A percentile compares a stretch with the other conserved stretches of the same genome.
Evolutionary conservation across 2,113 vertebrate species (phyloP).

Genomic region (Micronycteris hirsuta): DNA sequence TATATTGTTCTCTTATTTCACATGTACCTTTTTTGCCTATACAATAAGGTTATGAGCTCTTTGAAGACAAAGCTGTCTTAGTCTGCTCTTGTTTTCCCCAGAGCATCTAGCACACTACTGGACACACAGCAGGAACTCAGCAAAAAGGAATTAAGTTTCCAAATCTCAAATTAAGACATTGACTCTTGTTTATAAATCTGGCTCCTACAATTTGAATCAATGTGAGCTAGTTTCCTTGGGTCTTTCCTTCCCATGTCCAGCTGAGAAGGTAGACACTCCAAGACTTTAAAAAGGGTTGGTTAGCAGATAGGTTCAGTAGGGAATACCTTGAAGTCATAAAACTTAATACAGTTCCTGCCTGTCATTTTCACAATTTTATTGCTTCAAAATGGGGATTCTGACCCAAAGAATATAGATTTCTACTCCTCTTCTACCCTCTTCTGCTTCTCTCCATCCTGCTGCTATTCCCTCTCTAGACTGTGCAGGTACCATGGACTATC

Average conservation of each 20-base stretch:
- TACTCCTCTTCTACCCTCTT: not conserved
- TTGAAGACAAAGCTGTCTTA: not conserved
- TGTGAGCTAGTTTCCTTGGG: not conserved
- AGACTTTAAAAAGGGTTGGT: not conserved
- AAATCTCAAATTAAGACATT: constrained; percentile 26
- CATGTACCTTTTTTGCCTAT: not conserved
- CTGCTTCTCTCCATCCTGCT: not conserved
- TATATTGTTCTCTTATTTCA: not conserved
- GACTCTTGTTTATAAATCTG: not conserved
- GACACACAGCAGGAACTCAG: not conserved
- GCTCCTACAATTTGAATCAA: not conserved
- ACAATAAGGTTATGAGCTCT: not conserved
- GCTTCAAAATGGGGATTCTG: not conserved
- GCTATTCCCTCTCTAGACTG: not conserved
- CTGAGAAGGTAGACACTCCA: not conserved
- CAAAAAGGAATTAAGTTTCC: not conserved
- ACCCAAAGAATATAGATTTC: not conserved
- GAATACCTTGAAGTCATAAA: not conserved
- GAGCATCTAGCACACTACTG: not conserved
- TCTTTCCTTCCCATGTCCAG: not conserved
- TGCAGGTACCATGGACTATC: not conserved
- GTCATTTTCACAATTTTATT: not conserved
- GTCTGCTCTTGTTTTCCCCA: not conserved
- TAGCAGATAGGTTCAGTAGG: not conserved
- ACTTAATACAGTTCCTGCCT: not conserved